Evolutionary conservation across 2,888 invertebrate genomes (phyloP).

Genomic region (Orthosia cruda): DNA sequence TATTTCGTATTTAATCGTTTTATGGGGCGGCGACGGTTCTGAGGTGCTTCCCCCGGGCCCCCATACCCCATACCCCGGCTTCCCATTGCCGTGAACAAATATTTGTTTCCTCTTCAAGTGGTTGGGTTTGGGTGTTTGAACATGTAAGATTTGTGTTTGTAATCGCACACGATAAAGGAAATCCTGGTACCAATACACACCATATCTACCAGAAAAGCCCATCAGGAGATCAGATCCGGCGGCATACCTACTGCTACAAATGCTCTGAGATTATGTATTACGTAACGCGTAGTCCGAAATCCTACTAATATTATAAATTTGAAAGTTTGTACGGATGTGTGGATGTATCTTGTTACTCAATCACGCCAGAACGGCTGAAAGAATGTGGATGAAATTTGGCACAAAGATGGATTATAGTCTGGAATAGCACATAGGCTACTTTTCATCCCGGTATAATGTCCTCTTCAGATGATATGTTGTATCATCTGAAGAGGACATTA

Average conservation of each 20-base stretch:
- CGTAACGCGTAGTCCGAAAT: background rate
- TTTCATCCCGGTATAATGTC: too few species aligned
- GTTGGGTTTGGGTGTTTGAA: conserved; percentile 13
- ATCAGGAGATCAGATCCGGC: too few species aligned
- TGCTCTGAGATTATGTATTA: background rate
- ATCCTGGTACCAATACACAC: background rate
- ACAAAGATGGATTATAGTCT: too few species aligned
- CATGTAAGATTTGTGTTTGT: conserved; percentile 23
- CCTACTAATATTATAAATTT: too few species aligned
- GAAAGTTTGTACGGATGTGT: too few species aligned
- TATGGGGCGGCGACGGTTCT: conserved; percentile 18
- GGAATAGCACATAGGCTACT: too few species aligned
- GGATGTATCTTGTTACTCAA: too few species aligned
- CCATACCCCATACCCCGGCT: conserved; percentile 5
- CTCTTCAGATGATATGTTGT: too few species aligned
- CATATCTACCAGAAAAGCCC: too few species aligned
- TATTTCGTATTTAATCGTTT: conserved; percentile 55
- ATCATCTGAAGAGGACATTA: too few species aligned
- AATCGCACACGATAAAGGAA: background rate
- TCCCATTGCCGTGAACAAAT: conserved; percentile 31
- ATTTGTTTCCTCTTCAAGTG: conserved; percentile 33
- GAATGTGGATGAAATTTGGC: too few species aligned
- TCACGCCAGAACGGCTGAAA: too few species aligned
- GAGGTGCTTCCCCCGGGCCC: background rate
- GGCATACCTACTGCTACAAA: background rate